Evolutionary conservation across 2,888 invertebrate species (phyloP), one percentile per base, ranked within the genome.

Genomic region (Leptarthrus brevirostris): DNA sequence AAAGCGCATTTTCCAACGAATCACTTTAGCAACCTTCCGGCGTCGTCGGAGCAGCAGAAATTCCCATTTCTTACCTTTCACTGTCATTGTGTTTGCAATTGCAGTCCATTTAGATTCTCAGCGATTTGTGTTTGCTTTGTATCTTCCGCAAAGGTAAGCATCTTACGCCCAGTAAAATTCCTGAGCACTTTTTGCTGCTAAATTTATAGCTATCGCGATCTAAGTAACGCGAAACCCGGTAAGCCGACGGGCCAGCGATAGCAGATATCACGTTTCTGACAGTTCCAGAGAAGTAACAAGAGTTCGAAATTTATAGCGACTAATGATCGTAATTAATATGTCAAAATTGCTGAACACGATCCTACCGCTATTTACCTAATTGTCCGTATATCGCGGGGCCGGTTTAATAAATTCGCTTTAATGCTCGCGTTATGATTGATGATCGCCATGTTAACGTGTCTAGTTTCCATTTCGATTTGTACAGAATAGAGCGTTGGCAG

Each of bases 281-380:
- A 71, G 40, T 44, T 36, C 54, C 40, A 66, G 74, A 75, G 76
- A 76, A 74, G 74, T 74, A 74, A 77, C 77, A 77, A 77, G 75
- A 77, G 74, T 74, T 71, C 75, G 76, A 77, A 77, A 78, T 78
- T 77, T 78, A 77, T 77, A 75, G 77, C 77, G 77, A 74, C 78
- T 78, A 78, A 78, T 78, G 78, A 77, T 77, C 75, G 77, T 77
- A 78, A 78, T 78, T 78, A 78, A 78, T 78, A 78, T 78, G 78
- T 78, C 78, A 78, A 76, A 78, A 77, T 77, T 74, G 74, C 73
- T 73, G 77, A 78, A 77, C 77, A 78, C 77, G 78, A 77, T 71
- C 71, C 71, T 34, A 44, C 56, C 56, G 71, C 56, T 71, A 71
- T 71, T 71, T 71, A 71, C 56, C 44, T 71, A 71, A 71, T 71